These are phyloP conservation scores for Pemphigus obesinymphae DNA, from an alignment of 1,140 invertebrate species.

Conservation along the genomic window DNA sequence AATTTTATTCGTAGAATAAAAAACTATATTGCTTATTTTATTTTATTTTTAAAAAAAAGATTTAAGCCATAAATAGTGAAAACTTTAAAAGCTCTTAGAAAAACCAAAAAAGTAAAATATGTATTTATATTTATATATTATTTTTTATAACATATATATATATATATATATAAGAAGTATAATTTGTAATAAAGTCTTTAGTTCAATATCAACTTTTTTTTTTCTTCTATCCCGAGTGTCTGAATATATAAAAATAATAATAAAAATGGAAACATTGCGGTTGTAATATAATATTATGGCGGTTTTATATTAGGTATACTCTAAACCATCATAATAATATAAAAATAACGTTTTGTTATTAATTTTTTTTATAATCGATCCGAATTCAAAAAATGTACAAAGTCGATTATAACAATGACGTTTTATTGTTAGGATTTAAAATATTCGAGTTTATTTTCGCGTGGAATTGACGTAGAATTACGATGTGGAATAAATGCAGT, in stretches of 20 bases:
- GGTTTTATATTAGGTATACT: no score
- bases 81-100: slow-evolving; percentile 3
- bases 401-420: no score
- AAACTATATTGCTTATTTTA: background rate
- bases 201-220: slow-evolving; percentile 24
- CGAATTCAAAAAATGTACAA: no score
- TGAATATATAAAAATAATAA: background rate
- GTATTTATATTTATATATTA: background rate
- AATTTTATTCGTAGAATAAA: background rate
- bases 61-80: slow-evolving; percentile 13
- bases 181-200: background rate
- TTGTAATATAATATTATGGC: no score
- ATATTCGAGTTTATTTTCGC: no score
- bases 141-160: background rate
- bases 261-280: background rate
- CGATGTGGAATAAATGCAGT: no score
- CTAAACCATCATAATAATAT: no score
- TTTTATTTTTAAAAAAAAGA: background rate
- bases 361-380: no score
- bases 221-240: no score
- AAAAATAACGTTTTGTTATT: no score
- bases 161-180: background rate
- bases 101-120: background rate
- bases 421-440: no score
- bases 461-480: no score